These are phyloP conservation scores for Aphodius sticticus DNA, from an alignment of 2,888 invertebrate species.

Conservation along the genomic window DNA sequence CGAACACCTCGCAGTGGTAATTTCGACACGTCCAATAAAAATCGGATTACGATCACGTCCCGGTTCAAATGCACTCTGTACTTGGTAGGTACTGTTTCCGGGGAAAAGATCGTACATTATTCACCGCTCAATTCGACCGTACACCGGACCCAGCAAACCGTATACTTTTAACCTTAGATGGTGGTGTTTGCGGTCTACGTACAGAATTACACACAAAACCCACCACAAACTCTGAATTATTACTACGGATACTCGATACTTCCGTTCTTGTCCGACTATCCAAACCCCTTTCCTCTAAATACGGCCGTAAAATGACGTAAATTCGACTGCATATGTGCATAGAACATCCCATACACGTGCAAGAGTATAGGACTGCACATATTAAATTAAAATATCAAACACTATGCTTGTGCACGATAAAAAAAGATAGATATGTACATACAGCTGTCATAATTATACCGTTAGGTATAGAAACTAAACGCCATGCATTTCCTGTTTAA, in stretches of 20 bases:
- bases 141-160: not conserved
- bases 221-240: not conserved
- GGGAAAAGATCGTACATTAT: not conserved
- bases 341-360: not conserved
- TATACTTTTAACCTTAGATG: not conserved
- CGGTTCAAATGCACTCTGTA: not conserved
- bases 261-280: not conserved
- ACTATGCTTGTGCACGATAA: not conserved
- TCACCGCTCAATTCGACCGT: not conserved
- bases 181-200: not conserved
- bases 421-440: not conserved
- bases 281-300: not conserved
- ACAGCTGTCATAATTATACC: not conserved
- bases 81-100: not conserved
- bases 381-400: constrained; percentile 4
- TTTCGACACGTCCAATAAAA: not conserved
- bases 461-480: not conserved
- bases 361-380: not conserved
- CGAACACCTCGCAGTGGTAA: not conserved
- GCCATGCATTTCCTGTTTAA: not conserved
- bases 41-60: not conserved
- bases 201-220: not conserved
- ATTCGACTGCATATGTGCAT: not conserved
- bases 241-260: not conserved
- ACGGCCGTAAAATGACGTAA: not conserved